Evolutionary conservation across 1,140 invertebrate species (phyloP), one percentile per base, ranked within the genome.

Genomic region (Lineus longissimus): DNA sequence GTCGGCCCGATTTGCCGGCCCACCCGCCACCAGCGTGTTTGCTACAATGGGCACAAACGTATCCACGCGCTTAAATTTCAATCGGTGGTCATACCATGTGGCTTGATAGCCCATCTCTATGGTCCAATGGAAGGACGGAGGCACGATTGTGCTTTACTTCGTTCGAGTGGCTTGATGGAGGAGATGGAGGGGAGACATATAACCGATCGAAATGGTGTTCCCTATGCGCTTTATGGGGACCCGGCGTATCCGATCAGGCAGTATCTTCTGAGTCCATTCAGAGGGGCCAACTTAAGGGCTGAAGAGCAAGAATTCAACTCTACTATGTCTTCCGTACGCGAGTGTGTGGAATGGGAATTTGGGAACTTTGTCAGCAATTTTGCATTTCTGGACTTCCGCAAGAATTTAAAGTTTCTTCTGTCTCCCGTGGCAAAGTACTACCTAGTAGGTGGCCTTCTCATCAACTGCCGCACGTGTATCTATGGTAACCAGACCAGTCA

Each of bases 191-290:
- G 9, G 15, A n/a, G 47, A 51, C 6, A 51, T 19, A 4, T 51
- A 22, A n/a, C n/a, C 9, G 47, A 51, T 27, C n/a, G 29, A 23
- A 23, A 36, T 36, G 33, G 33, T 36, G 31, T 40, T 15, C 13
- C 29, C 2, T 64, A 51, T 64, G 41, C 43, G 15, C n/a, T 64
- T n/a, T 64, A 64, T 60, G 63, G 63, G 7, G 63, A 64, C 33
- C 63, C 56, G 2, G 63, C 57, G 23, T 64, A 64, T 60, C 63
- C 63, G 1, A 45, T 54, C 17, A 6, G 55, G 15, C 19, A 27
- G 17, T 55, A 43, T 40, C 55, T 63, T 17, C 17, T 58, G 2
- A 23, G 19, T 27, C 62, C 62, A 41, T 63, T 63, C 40, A 43
- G 27, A 31, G 55, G 55, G 25, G 33, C 54, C 7, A 43, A 45